Base-by-base conservation (phyloP, 1,140 invertebrate species). In the Hycleus phaleratus region DNA sequence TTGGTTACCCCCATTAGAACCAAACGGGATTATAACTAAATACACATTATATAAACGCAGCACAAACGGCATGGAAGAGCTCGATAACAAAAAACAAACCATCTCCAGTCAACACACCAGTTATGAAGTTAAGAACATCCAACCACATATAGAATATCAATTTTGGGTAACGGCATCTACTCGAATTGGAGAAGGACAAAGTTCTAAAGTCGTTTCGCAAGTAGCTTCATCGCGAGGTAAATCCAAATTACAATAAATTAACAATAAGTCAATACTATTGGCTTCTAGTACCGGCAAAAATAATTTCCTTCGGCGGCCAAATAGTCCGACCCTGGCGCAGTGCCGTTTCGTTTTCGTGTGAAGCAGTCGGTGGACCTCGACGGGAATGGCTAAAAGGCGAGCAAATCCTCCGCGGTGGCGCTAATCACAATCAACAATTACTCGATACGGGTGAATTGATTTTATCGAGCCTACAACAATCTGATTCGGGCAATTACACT, bases 91-190 rank as follows among this genome's bases (percentile, higher is more conserved):
- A 10, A 87, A 86, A 67, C 75, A 81, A 59, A 82, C 77, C 12
- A 71, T 87, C 44, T 78, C 80, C 2, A 80, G 81, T 7, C 79
- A 82, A 46, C 82, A 83, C 56, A 81, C 80, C 0, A 80, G 75
- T 49, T 86, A 82, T 62, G 85, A 88, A 67, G 79, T 82, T 2
- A 84, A 83, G 53, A 80, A 80, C 44, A 74, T 93, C 8, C 82
- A 87, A 60, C 85, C 88, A 3, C 82, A 88, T 39, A 86, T 87
- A 3, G 83, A 85, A 58, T 92, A 93, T 70, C 84, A 90, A 69
- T 88, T 88, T 68, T 90, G 87, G 87, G 84, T 90, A 6, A 87
- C 86, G 2, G 87, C 86, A 7, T 85, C 83, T 9, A 90, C 87
- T 0, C 74, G 84, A 25, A 81, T 87, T 42, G 88, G 87, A 0